phyloP scores from a whole-genome alignment of 2,113 vertebrate species.

The Salvelinus namaycush region DNA sequence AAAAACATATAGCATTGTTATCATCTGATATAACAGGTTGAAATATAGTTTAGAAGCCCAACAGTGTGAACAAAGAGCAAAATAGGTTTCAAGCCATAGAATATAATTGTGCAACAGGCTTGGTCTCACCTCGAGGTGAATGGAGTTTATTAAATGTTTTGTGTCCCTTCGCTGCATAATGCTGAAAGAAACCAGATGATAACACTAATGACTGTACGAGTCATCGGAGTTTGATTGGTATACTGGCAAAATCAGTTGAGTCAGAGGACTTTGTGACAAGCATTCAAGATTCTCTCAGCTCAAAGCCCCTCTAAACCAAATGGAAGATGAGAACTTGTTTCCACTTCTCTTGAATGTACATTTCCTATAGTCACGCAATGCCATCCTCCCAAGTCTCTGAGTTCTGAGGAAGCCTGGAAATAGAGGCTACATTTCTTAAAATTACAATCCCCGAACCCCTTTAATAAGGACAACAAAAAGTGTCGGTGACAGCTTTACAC shows the following conservation, averaged over 20 bases:
- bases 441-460: too few relatives aligned
- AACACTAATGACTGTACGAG: neutral
- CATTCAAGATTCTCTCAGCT: too few relatives aligned
- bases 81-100: neutral
- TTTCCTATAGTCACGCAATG: too few relatives aligned
- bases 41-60: conserved; percentile 4
- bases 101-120: neutral
- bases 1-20: neutral
- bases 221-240: neutral
- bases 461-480: too few relatives aligned
- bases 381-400: too few relatives aligned
- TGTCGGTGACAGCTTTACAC: too few relatives aligned
- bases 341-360: too few relatives aligned
- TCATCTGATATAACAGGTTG: conserved; percentile 45
- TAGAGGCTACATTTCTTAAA: too few relatives aligned
- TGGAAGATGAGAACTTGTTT: too few relatives aligned
- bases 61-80: neutral
- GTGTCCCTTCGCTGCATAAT: neutral
- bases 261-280: too few relatives aligned
- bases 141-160: neutral
- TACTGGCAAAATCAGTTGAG: neutral
- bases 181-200: neutral
- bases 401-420: too few relatives aligned
- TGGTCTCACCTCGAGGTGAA: neutral
- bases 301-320: too few relatives aligned